Evolutionary conservation across 2,113 vertebrate species (phyloP).

Genomic region (Cepphus grylle): DNA sequence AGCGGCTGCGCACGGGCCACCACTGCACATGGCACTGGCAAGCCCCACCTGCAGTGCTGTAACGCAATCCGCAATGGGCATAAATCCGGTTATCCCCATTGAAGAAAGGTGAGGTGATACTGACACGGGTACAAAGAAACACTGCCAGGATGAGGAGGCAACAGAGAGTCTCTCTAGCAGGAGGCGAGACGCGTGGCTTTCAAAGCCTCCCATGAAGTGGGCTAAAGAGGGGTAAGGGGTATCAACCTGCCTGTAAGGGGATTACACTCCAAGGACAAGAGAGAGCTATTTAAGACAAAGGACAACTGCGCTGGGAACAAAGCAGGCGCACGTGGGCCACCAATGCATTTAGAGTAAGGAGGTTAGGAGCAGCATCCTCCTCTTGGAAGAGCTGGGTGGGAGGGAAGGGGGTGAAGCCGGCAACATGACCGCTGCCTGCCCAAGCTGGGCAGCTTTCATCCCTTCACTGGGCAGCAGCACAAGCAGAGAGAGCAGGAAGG

Average conservation of each 20-base stretch:
- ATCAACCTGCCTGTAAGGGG: neutral
- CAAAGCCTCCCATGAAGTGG: neutral
- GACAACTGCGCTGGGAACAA: neutral
- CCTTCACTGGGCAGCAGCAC: neutral
- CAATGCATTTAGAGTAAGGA: neutral
- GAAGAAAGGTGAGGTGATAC: neutral
- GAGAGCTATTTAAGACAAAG: neutral
- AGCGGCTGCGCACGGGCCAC: accelerated
- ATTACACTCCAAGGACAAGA: neutral
- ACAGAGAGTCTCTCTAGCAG: neutral
- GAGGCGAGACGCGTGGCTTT: accelerated
- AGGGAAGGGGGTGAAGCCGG: neutral
- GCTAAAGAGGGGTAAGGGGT: neutral
- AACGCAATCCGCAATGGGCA: neutral
- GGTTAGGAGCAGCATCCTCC: neutral
- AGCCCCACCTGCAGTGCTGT: neutral
- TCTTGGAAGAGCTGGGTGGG: accelerated
- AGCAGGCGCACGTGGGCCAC: accelerated
- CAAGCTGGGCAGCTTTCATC: neutral
- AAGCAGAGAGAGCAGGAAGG: neutral
- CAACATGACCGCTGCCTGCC: accelerated
- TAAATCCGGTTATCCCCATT: accelerated
- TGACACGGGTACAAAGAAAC: neutral
- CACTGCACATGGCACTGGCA: neutral
- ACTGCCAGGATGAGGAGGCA: accelerated